phyloP scores from a whole-genome alignment of 2,888 invertebrate genomes.

The Laspeyria flexula region DNA sequence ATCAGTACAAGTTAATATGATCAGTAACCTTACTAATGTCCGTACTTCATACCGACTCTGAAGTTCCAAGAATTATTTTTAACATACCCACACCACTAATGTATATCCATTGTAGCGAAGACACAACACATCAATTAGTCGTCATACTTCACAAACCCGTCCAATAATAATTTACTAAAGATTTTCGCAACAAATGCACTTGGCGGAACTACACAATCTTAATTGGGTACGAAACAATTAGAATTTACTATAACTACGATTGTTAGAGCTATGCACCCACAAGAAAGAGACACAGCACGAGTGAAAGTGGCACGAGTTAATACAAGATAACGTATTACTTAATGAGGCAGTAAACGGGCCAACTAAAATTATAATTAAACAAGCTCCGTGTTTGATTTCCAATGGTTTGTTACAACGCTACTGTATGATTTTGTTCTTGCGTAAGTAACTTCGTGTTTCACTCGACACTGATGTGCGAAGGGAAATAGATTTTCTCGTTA shows the following conservation, averaged over 20 bases:
- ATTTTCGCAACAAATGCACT: conserved; percentile 29
- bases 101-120: background rate
- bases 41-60: background rate
- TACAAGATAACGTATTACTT: conserved; percentile 32
- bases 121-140: background rate
- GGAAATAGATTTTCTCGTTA: conserved; percentile 32
- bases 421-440: background rate
- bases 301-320: conserved; percentile 38
- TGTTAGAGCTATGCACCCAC: conserved; percentile 17
- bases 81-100: background rate
- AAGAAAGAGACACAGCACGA: conserved; percentile 23
- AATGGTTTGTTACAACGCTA: no score
- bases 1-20: background rate
- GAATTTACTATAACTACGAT: conserved; percentile 20
- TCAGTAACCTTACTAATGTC: background rate
- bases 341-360: conserved; percentile 21
- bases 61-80: background rate
- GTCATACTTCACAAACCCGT: conserved; percentile 1
- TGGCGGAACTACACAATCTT: conserved; percentile 25
- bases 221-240: conserved; percentile 28
- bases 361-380: background rate
- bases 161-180: conserved; percentile 6
- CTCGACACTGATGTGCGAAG: conserved; percentile 21
- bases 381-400: no score
- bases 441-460: conserved; percentile 5